phyloP scores from a whole-genome alignment of 37 sponge, comb jelly and placozoan genomes.

The Bolinopsis microptera region DNA sequence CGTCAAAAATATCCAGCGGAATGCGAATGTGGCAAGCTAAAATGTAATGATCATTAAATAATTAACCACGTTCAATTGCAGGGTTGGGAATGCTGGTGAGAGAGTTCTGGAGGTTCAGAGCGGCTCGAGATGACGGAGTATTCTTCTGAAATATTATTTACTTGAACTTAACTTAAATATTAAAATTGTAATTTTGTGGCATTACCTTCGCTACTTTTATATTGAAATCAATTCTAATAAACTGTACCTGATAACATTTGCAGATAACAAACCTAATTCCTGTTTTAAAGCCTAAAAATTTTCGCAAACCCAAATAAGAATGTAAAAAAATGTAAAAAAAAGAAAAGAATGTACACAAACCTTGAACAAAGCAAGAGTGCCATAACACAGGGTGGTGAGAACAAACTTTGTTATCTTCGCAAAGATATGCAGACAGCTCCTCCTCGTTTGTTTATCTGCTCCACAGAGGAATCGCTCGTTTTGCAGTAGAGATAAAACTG shows the following conservation, averaged over 20 bases:
- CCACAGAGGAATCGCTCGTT: background rate
- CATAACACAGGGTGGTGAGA: slow-evolving; percentile 36
- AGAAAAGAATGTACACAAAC: background rate
- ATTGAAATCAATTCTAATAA: background rate
- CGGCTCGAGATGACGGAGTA: background rate
- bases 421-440: slow-evolving; percentile 43
- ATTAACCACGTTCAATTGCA: slow-evolving; percentile 33
- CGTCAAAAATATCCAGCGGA: too few species aligned
- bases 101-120: slow-evolving; percentile 2
- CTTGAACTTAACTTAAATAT: too few species aligned
- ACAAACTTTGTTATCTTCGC: slow-evolving; percentile 21
- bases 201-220: background rate
- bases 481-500: slow-evolving; percentile 9
- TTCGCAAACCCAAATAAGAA: too few species aligned
- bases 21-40: too few species aligned
- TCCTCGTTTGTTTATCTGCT: slow-evolving; percentile 3
- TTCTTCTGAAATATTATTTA: background rate
- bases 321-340: too few species aligned
- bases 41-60: too few species aligned
- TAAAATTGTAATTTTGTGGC: too few species aligned
- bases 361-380: slow-evolving; percentile 43
- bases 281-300: too few species aligned
- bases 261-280: too few species aligned
- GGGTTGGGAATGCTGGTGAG: slow-evolving; percentile 44
- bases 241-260: too few species aligned